A percentile compares a stretch with the other conserved stretches of the same genome.
These are phyloP conservation scores for Metopolophium dirhodum DNA, from an alignment of 1,140 invertebrate species.

Conservation along the genomic window DNA sequence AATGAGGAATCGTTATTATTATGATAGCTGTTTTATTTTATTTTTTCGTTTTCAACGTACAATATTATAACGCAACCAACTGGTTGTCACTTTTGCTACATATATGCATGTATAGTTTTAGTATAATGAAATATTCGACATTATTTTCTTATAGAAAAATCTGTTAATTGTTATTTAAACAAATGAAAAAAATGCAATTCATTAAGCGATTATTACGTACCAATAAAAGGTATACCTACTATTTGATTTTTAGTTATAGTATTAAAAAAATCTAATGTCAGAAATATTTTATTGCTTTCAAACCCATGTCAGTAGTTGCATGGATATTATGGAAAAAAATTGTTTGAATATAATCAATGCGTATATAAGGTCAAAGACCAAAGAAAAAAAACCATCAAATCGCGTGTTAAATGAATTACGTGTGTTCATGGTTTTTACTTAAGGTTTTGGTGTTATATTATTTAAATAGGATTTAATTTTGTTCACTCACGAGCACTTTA, in stretches of 20 bases:
- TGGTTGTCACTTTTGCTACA: background rate
- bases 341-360: slow-evolving; percentile 35
- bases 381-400: slow-evolving; percentile 39
- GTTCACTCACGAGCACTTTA: slow-evolving; percentile 29
- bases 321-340: slow-evolving; percentile 30
- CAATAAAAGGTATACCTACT: too few species aligned
- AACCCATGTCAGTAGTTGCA: background rate
- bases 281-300: background rate
- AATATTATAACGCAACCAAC: background rate
- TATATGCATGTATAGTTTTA: background rate
- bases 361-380: slow-evolving; percentile 29
- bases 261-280: background rate
- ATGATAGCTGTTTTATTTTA: background rate
- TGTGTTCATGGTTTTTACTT: background rate
- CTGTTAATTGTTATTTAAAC: background rate
- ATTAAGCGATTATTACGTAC: background rate
- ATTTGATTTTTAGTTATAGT: background rate
- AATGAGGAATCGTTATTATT: slow-evolving; percentile 5
- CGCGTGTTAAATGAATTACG: slow-evolving; percentile 41
- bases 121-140: background rate
- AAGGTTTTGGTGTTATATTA: slow-evolving; percentile 37
- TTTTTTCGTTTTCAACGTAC: background rate
- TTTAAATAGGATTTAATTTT: slow-evolving; percentile 43
- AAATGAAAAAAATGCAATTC: background rate
- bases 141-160: background rate